These are phyloP conservation scores for Abrostola tripartita DNA, from an alignment of 2,888 invertebrate species.

Conservation along the genomic window DNA sequence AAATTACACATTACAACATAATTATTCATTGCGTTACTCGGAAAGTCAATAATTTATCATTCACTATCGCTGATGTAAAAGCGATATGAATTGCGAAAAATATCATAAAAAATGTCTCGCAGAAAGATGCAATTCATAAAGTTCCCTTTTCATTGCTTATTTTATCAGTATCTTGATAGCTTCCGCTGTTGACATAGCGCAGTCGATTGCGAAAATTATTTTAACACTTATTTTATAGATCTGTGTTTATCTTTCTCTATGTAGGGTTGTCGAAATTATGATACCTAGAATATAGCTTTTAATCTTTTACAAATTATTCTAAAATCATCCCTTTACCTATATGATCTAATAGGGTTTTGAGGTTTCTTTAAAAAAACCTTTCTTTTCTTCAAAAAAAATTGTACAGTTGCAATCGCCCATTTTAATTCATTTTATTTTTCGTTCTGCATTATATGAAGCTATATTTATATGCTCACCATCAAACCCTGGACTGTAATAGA, in stretches of 20 bases:
- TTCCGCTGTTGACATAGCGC: slow-evolving; percentile 31
- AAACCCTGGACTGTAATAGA: no score
- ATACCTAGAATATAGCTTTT: not conserved
- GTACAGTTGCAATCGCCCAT: no score
- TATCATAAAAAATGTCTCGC: slow-evolving; percentile 26
- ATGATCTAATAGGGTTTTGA: no score
- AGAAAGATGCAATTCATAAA: slow-evolving; percentile 44
- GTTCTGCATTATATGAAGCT: no score
- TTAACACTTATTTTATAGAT: slow-evolving; percentile 28
- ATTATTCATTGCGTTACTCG: slow-evolving; percentile 63
- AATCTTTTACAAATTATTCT: not conserved
- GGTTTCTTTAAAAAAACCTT: no score
- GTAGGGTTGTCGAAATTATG: slow-evolving; percentile 33
- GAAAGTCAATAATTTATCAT: slow-evolving; percentile 75
- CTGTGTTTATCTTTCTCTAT: slow-evolving; percentile 20
- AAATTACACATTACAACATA: slow-evolving; percentile 40
- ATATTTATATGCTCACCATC: no score
- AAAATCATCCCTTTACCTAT: no score
- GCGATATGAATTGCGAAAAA: slow-evolving; percentile 21
- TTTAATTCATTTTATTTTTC: no score
- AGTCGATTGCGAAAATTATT: slow-evolving; percentile 37
- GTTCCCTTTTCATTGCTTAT: slow-evolving; percentile 30
- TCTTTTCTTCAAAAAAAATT: no score
- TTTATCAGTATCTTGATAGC: slow-evolving; percentile 34
- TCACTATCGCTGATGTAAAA: slow-evolving; percentile 62